Conservation (phyloP, 2,888 invertebrate species). For the Watsonalla binaria region DNA sequence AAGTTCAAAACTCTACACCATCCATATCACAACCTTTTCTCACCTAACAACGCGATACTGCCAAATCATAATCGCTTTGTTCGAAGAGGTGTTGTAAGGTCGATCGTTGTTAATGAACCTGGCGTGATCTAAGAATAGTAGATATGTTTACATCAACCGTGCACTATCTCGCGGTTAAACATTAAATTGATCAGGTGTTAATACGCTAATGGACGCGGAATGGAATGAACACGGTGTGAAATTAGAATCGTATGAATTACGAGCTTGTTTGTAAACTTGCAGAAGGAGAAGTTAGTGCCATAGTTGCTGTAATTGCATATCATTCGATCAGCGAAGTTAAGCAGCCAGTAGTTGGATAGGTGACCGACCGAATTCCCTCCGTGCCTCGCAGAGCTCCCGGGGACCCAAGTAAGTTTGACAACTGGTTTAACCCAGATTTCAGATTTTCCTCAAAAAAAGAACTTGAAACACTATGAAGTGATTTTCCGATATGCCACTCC, state of each 20-base stretch:
- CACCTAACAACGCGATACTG: background rate
- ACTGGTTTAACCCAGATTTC: too few relatives aligned
- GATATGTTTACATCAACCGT: background rate
- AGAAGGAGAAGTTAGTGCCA: background rate
- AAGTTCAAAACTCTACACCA: background rate
- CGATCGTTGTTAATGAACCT: conserved; percentile 58
- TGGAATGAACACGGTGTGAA: background rate
- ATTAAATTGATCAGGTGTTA: conserved; percentile 58
- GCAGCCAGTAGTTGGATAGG: too few relatives aligned
- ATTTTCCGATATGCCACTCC: too few relatives aligned
- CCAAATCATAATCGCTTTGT: background rate
- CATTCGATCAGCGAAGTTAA: too few relatives aligned
- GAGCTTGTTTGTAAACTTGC: background rate
- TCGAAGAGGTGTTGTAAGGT: conserved; percentile 9
- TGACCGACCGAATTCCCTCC: too few relatives aligned
- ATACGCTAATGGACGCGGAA: conserved; percentile 25
- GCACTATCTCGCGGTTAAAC: conserved; percentile 17
- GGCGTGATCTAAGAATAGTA: conserved; percentile 13
- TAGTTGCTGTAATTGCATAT: too few relatives aligned
- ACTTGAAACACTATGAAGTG: too few relatives aligned
- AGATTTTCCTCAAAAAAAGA: too few relatives aligned
- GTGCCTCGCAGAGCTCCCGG: too few relatives aligned
- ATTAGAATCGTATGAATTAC: background rate
- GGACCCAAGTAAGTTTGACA: too few relatives aligned
- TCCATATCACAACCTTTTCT: background rate